Conservation (phyloP, 53 echinoderm and acorn worm species). For the Patiria pectinifera region DNA sequence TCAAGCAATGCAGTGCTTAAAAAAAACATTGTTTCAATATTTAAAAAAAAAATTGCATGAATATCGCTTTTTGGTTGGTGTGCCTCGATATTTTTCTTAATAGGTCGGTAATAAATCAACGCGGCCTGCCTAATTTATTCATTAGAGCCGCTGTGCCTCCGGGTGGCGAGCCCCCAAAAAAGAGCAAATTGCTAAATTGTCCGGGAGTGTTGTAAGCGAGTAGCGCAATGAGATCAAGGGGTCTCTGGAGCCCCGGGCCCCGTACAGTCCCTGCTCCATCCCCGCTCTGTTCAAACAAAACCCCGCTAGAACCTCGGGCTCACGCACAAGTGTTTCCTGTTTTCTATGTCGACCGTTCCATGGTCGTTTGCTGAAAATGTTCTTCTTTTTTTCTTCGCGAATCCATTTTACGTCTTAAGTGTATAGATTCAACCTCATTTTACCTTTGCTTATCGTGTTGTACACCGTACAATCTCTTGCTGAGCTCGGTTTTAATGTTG, state of each 20-base stretch:
- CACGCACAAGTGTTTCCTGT: slow-evolving; percentile 47
- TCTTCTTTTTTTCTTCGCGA: background rate
- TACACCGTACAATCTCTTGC: background rate
- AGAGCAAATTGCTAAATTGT: slow-evolving; percentile 63
- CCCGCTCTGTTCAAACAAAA: slow-evolving; percentile 34
- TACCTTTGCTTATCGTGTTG: background rate
- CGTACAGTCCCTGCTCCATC: background rate
- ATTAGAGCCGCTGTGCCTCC: slow-evolving; percentile 8
- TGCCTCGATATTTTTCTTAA: background rate
- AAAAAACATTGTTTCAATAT: background rate
- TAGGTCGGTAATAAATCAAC: background rate
- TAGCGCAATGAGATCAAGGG: slow-evolving; percentile 45
- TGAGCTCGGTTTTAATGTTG: background rate
- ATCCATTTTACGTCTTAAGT: background rate
- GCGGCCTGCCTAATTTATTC: slow-evolving; percentile 30
- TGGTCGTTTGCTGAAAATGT: background rate
- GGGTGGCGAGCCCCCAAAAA: slow-evolving; percentile 24
- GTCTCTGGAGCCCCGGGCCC: slow-evolving; percentile 2
- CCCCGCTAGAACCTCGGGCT: slow-evolving; percentile 15
- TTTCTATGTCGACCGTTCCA: slow-evolving; percentile 30
- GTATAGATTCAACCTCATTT: background rate
- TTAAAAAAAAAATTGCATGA: too few species aligned
- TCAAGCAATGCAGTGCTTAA: background rate
- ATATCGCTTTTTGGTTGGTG: background rate
- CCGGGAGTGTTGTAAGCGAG: slow-evolving; percentile 53